A percentile compares a stretch with the other conserved stretches of the same genome.
Evolutionary conservation across 2,113 vertebrate species (phyloP).

Genomic region (Hemiscyllium ocellatum): DNA sequence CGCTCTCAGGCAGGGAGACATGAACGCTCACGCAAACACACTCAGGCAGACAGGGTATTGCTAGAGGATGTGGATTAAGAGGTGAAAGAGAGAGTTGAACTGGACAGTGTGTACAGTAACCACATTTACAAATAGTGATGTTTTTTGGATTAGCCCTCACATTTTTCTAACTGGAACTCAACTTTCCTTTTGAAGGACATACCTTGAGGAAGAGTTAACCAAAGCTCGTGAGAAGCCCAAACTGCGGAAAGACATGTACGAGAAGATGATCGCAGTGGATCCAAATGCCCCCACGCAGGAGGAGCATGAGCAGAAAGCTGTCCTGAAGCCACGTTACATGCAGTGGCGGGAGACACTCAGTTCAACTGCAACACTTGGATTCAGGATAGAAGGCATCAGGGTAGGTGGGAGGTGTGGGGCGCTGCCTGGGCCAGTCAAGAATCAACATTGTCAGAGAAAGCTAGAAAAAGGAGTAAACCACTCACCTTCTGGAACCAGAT

Average conservation of each 20-base stretch:
- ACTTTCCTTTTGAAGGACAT: slow-evolving; percentile 58
- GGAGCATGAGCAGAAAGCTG: slow-evolving; percentile 64
- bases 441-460: background rate
- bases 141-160: background rate
- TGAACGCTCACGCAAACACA: no score
- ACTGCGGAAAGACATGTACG: slow-evolving; percentile 77
- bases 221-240: slow-evolving; percentile 73
- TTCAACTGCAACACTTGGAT: slow-evolving; percentile 76
- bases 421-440: background rate
- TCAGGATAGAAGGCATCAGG: slow-evolving; percentile 84
- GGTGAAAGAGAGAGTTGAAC: background rate
- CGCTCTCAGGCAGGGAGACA: no score
- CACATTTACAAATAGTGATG: background rate
- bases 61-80: background rate
- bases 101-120: background rate
- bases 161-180: background rate
- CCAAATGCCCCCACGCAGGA: slow-evolving; percentile 68
- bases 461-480: background rate
- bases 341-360: slow-evolving; percentile 83
- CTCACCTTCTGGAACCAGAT: background rate
- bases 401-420: slow-evolving; percentile 52
- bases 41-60: no score
- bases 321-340: slow-evolving; percentile 85
- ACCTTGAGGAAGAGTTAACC: slow-evolving; percentile 78
- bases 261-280: slow-evolving; percentile 84